Evolutionary conservation across 2,113 vertebrate genomes (phyloP).

Genomic region (Nymphicus hollandicus): DNA sequence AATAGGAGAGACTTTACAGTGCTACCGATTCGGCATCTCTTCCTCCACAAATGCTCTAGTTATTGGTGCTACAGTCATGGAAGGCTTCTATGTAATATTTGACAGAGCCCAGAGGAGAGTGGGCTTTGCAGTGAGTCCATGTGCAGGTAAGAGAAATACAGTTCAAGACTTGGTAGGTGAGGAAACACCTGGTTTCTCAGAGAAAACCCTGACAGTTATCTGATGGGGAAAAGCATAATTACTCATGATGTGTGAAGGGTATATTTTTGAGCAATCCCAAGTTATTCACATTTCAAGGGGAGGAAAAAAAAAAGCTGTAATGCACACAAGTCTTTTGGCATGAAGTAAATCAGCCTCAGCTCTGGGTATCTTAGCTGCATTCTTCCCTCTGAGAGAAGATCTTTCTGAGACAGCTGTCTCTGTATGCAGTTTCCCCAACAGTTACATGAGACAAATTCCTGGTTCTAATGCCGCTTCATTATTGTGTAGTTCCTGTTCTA

Average conservation of each 20-base stretch:
- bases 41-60: conserved; percentile 86
- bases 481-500: background rate
- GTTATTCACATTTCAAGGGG: background rate
- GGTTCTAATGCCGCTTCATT: background rate
- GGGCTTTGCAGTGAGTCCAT: conserved; percentile 90
- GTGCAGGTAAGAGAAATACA: conserved; percentile 80
- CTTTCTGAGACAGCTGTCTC: background rate
- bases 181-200: background rate
- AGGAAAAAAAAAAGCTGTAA: background rate
- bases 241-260: background rate
- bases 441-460: background rate
- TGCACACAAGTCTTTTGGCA: background rate
- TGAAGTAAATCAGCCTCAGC: background rate
- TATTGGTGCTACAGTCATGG: conserved; percentile 95
- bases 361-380: background rate
- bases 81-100: conserved; percentile 95
- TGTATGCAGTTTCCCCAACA: background rate
- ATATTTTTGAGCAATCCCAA: background rate
- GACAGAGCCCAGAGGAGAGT: conserved; percentile 85
- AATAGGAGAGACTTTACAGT: conserved; percentile 80
- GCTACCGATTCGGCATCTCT: conserved; percentile 91
- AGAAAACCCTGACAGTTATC: background rate
- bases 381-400: background rate
- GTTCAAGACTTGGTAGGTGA: background rate
- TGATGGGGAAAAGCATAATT: background rate